These are phyloP conservation scores for Apomyelois bistriatella DNA, from an alignment of 2,888 invertebrate genomes.

Conservation along the genomic window DNA sequence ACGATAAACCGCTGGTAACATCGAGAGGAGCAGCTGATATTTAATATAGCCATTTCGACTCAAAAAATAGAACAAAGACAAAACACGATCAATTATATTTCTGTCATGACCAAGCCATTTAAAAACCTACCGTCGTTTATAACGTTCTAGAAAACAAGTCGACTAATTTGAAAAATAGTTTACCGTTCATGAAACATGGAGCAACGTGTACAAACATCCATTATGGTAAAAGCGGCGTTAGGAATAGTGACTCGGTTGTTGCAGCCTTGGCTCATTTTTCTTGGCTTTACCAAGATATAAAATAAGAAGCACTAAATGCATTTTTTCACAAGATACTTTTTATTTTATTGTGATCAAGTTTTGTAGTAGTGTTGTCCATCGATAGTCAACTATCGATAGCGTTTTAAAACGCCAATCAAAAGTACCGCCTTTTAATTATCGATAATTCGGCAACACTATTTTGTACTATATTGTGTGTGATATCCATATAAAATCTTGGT, in stretches of 20 bases:
- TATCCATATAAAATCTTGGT: too few relatives aligned
- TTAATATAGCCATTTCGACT: too few relatives aligned
- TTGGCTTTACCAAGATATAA: conserved; percentile 29
- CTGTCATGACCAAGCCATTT: neutral
- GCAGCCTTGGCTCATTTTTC: conserved; percentile 45
- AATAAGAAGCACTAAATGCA: conserved; percentile 18
- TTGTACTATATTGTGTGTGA: too few relatives aligned
- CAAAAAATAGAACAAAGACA: too few relatives aligned
- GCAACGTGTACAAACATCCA: conserved; percentile 42
- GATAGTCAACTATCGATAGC: too few relatives aligned
- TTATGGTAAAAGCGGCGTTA: conserved; percentile 52
- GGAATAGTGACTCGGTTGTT: conserved; percentile 46
- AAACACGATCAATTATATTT: too few relatives aligned
- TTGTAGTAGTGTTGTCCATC: too few relatives aligned
- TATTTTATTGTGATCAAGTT: neutral
- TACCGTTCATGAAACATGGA: conserved; percentile 28
- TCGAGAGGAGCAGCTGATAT: too few relatives aligned
- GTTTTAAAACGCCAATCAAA: too few relatives aligned
- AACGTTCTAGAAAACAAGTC: conserved; percentile 13
- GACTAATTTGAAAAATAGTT: conserved; percentile 39
- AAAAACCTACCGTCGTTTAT: neutral
- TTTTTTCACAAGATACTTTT: neutral
- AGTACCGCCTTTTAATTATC: too few relatives aligned
- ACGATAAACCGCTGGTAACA: too few relatives aligned
- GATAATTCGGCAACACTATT: too few relatives aligned